phyloP scores from a whole-genome alignment of 2,113 vertebrate species.

The Isichthys henryi region DNA sequence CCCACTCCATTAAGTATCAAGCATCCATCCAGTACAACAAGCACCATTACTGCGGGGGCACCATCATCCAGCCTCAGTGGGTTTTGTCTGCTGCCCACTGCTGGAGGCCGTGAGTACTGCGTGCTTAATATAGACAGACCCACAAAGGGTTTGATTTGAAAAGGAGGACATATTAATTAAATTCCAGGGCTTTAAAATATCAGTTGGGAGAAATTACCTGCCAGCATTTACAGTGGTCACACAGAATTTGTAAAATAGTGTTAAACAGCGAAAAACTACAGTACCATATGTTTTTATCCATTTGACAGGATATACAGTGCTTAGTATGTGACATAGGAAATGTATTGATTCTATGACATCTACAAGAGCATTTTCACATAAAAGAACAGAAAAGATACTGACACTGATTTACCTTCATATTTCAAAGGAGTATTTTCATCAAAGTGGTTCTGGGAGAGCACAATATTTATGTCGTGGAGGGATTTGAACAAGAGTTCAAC shows the following conservation, averaged over 20 bases:
- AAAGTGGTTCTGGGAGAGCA: constrained; percentile 54
- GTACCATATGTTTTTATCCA: background rate
- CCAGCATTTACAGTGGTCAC: background rate
- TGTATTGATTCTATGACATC: background rate
- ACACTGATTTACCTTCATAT: background rate
- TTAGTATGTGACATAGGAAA: background rate
- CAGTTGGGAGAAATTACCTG: background rate
- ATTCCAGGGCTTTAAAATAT: background rate
- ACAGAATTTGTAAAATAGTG: background rate
- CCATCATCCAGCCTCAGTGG: constrained; percentile 57
- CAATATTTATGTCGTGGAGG: constrained; percentile 31
- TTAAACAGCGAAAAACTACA: background rate
- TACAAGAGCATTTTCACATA: background rate
- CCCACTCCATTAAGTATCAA: constrained; percentile 54
- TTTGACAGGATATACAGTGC: background rate
- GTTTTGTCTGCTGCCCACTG: constrained; percentile 68
- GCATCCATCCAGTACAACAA: constrained; percentile 49
- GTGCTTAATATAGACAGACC: constrained; percentile 1
- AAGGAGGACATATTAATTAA: background rate
- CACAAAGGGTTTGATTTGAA: background rate
- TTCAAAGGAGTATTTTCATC: constrained; percentile 42
- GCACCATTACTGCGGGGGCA: constrained; percentile 59
- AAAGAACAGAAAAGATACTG: background rate
- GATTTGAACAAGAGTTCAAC: constrained; percentile 47
- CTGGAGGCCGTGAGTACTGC: constrained; percentile 65